phyloP scores from a whole-genome alignment of 2,797 vertebrate species.

The Poecilia gillii region DNA sequence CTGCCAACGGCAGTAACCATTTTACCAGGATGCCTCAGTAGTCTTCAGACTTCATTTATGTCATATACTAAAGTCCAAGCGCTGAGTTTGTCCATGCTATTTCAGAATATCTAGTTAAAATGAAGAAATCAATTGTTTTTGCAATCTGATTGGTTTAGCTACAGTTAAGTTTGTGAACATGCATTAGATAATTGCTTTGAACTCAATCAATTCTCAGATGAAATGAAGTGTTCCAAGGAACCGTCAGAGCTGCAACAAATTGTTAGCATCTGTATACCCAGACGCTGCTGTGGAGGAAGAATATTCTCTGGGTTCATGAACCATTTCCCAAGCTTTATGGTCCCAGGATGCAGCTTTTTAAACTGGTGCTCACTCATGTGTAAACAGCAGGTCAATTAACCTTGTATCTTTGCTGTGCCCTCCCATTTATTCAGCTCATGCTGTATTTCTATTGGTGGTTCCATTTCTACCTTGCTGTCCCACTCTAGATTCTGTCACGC shows the following conservation, averaged over 20 bases:
- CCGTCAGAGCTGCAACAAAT: neutral
- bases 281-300: neutral
- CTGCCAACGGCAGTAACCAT: neutral
- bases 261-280: neutral
- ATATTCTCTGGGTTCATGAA: neutral
- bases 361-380: neutral
- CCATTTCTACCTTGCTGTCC: neutral
- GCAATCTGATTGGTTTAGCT: neutral
- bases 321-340: neutral
- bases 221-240: neutral
- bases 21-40: neutral
- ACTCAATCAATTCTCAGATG: neutral
- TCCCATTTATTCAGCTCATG: neutral
- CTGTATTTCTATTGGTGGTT: neutral
- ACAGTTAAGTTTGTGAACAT: neutral
- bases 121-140: neutral
- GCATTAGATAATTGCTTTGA: neutral
- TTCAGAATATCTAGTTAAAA: neutral
- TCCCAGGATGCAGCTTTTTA: neutral
- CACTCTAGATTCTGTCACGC: neutral
- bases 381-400: neutral
- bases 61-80: neutral
- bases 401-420: neutral
- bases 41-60: neutral
- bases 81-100: neutral